Base-by-base conservation (phyloP, 2,888 invertebrate species). In the Lampropteryx suffumata region DNA sequence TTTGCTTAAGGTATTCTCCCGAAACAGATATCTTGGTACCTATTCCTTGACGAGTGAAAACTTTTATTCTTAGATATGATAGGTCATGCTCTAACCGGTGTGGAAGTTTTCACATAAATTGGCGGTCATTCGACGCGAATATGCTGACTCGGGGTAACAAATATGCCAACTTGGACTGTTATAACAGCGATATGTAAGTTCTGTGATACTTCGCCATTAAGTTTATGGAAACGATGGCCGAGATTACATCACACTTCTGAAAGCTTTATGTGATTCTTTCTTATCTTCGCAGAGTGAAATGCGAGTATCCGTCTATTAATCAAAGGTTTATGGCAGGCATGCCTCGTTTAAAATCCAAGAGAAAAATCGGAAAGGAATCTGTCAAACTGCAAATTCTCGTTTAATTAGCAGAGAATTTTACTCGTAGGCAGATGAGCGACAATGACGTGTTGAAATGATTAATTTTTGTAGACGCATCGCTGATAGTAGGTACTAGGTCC, bases 81-180 rank as follows among this genome's bases (percentile, higher is more conserved):
- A 88, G 89, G 87, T 89, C 88, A 87, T 84, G 76, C 79, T 82
- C 83, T 75, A 75, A 82, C 83, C 82, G 79, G 79, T 82, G 72
- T 82, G 69, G 79, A 90, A 89, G 79, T 90, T 90, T 89, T 80
- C 88, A 81, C 90, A 89, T 90, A 90, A 90, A 90, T 89, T 88
- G 88, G 85, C 89, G 90, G 90, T 89, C 89, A 90, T 88, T 89
- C 87, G 82, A 87, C 80, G 86, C 81, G 87, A 89, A 89, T 89
- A 90, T 90, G 90, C 88, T 89, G 88, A 90, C 89, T 86, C 86
- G 77, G 82, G 81, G 85, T 89, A 89, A 89, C 90, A 89, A 89
- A 90, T 90, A 90, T 87, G 86, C 88, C 87, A 89, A 90, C 78
- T 89, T 89, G 69, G 86, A 85, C 82, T 86, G 88, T 88, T 90